These are phyloP conservation scores for Meta bourneti DNA, from an alignment of 2,888 invertebrate genomes.

Conservation along the genomic window DNA sequence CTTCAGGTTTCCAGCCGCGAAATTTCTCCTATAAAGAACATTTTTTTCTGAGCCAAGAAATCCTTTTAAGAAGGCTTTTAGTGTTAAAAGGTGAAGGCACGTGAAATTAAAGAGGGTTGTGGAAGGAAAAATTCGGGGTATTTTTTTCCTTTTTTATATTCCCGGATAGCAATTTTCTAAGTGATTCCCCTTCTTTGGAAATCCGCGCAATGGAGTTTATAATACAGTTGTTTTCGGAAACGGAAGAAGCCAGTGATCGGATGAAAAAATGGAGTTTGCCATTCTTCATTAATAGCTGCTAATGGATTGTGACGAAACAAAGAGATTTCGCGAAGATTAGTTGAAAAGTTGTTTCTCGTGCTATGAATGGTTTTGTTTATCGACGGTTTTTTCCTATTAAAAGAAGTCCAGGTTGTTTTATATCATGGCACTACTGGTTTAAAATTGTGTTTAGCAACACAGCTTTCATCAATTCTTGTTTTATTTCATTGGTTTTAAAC, in stretches of 20 bases:
- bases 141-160: background rate
- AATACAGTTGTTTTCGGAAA: background rate
- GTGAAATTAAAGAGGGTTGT: constrained; percentile 8
- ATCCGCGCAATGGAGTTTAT: background rate
- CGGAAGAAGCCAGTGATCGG: background rate
- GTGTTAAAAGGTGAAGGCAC: constrained; percentile 34
- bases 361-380: too few relatives aligned
- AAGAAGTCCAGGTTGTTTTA: too few relatives aligned
- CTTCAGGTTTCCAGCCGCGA: background rate
- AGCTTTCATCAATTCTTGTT: too few relatives aligned
- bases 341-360: background rate
- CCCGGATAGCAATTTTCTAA: constrained; percentile 46
- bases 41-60: constrained; percentile 3
- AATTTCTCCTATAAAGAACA: background rate
- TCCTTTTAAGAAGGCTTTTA: constrained; percentile 50
- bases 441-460: too few relatives aligned
- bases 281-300: background rate
- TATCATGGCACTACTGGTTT: too few relatives aligned
- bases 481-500: too few relatives aligned
- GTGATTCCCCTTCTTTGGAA: constrained; percentile 25
- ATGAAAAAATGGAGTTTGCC: background rate
- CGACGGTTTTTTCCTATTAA: too few relatives aligned
- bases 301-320: constrained; percentile 1
- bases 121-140: background rate
- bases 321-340: background rate